phyloP scores from a whole-genome alignment of 2,113 vertebrate genomes.

The Lasiurus borealis region DNA sequence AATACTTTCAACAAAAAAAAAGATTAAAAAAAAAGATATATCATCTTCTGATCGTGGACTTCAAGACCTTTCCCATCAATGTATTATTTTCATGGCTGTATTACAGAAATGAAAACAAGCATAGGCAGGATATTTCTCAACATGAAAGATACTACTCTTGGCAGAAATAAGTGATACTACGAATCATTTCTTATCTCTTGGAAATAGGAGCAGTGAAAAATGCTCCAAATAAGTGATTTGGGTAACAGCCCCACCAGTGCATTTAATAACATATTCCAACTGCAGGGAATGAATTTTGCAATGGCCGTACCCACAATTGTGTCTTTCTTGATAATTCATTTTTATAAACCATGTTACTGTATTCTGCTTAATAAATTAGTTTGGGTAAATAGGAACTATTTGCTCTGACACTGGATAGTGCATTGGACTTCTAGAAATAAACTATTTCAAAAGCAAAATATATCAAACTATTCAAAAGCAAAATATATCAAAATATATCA shows the following conservation, averaged over 20 bases:
- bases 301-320: neutral
- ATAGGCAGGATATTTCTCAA: neutral
- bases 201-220: slow-evolving; percentile 15
- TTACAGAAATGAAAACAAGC: neutral
- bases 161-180: neutral
- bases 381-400: slow-evolving; percentile 37
- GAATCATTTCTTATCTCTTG: neutral
- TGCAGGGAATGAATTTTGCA: neutral
- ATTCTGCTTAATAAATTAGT: slow-evolving; percentile 52
- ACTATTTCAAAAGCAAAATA: too few relatives aligned
- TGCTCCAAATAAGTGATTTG: neutral
- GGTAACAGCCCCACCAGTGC: neutral
- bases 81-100: slow-evolving; percentile 24
- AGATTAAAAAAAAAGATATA: neutral
- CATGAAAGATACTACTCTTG: neutral
- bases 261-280: neutral
- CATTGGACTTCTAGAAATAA: neutral
- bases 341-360: slow-evolving; percentile 11
- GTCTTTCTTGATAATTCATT: slow-evolving; percentile 44
- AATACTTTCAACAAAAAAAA: too few relatives aligned
- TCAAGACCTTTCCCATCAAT: slow-evolving; percentile 17
- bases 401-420: neutral
- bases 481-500: slow-evolving; percentile 30
- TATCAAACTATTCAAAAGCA: too few relatives aligned
- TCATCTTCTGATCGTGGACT: slow-evolving; percentile 12